Evolutionary conservation across 64 coral and sea anemone genomes (phyloP), one percentile per base, ranked within the genome.

Genomic region (Montipora efflorescens): DNA sequence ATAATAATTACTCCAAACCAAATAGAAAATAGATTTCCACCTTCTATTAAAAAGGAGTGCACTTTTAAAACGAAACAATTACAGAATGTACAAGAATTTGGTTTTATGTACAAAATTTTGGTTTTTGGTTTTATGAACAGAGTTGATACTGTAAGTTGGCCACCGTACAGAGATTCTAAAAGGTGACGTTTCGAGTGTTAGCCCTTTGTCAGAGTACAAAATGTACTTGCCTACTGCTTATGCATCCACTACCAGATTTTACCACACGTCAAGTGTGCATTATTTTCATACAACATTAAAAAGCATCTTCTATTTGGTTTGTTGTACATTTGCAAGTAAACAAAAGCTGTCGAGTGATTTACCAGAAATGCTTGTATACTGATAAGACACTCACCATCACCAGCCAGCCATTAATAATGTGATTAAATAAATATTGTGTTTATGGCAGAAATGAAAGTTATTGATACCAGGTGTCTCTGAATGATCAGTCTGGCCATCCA

Each of bases 391-490:
- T 55, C 52, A 55, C 52, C 52, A 86, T 66, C 67, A 86, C 55
- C 57, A 77, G 50, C 62, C 50, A 76, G 8, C 79, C 50, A 66
- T 84, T 52, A 86, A 77, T 91, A 58, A n/a, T 91, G 62, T 74
- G 15, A 48, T 73, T 91, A 14, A 81, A 91, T 91, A 14, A 81
- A 91, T 91, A 18, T 53, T 53, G 67, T 20, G 46, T 91, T 83
- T 83, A 75, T 36, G 44, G 15, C 19, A 83, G 50, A 91, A 59
- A 91, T 74, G 46, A 91, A 44, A 83, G 43, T 83, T 83, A 43
- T 52, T 83, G 78, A 91, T 91, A 91, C 90, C 79, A 91, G 79
- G 50, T 82, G 90, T 83, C 68, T 75, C 79, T 83, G 90, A 83
- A 49, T 91, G 59, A 58, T 91, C 90, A 83, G 89, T 91, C 83